Base-by-base conservation (phyloP, 2,113 vertebrate genomes). In the Muscicapa adusta region DNA sequence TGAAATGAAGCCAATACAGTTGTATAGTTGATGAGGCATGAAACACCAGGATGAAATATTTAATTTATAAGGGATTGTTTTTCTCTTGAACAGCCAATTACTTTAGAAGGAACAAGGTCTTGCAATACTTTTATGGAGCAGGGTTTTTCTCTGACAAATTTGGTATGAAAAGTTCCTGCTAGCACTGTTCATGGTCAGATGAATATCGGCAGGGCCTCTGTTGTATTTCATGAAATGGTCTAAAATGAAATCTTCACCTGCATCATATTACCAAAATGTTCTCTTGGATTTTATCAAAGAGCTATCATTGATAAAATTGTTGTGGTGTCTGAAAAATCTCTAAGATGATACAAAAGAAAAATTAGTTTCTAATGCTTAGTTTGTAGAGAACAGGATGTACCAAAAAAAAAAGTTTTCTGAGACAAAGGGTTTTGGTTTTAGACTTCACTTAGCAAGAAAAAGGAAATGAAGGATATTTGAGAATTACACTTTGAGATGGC, bases 141-240 rank as follows among this genome's bases (percentile, higher is more conserved):
- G 9, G 9, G 33, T 50, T 79, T 83, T 67, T 28, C 12, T 31
- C 18, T 45, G 45, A 50, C 11, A 33, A 50, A 4, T 63, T 25
- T 63, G 6, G 6, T 54, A 23, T n/a, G 23, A 53, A n/a, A 83
- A 76, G 15, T 15, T 67, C 19, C 23, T 38, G 25, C 40, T 28
- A 50, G 14, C 25, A 18, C 3, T 51, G 4, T 14, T 56, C 7
- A 9, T 51, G 8, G 33, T 48, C 40, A 45, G 13, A 24, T 12
- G 25, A 14, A n/a, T 5, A 68, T 18, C 0, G 1, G 13, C 38
- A 68, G 29, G 26, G 12, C 13, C 5, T 29, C 48, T 57, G 8
- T 8, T 34, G 29, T 23, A n/a, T 62, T 74, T 76, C 26, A 47
- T 5, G 2, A 72, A 24, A 50, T 10, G 20, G 7, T 50, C 15